These are phyloP conservation scores for Gryon sp. DNA, from an alignment of 1,140 invertebrate genomes.

Conservation along the genomic window DNA sequence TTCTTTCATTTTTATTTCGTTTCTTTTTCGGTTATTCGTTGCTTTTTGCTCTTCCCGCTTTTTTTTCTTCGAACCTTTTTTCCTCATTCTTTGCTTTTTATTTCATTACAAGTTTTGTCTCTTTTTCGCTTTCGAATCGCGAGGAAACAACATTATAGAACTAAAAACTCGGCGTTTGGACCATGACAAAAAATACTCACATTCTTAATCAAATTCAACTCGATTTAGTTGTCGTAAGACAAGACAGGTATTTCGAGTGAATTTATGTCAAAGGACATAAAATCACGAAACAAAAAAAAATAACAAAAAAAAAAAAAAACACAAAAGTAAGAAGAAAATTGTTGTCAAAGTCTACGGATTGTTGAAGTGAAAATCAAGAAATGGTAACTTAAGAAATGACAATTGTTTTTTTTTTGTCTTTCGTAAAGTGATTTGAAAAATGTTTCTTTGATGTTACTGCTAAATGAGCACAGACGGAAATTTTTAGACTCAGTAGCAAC, in stretches of 20 bases:
- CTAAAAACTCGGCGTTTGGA: background rate
- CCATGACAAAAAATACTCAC: conserved; percentile 18
- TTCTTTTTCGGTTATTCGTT: background rate
- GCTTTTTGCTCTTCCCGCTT: background rate
- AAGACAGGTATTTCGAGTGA: conserved; percentile 16
- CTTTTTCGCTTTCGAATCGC: conserved; percentile 5
- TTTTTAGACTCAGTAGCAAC: too few species aligned
- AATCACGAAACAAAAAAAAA: conserved; percentile 24
- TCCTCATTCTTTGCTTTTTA: background rate
- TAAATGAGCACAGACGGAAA: too few species aligned
- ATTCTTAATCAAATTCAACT: conserved; percentile 27
- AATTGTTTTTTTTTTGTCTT: too few species aligned
- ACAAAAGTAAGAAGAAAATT: conserved; percentile 7
- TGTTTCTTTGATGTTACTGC: too few species aligned
- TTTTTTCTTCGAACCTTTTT: background rate
- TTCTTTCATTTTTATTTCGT: conserved; percentile 27
- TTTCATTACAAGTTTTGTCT: conserved; percentile 24
- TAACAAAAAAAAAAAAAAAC: conserved; percentile 6
- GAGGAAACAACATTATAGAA: conserved; percentile 29
- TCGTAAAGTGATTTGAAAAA: too few species aligned
- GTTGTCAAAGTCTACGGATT: too few species aligned
- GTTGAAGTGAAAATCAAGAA: too few species aligned
- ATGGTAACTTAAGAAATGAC: too few species aligned
- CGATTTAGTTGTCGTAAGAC: conserved; percentile 53
- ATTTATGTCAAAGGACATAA: too few species aligned